phyloP scores from a whole-genome alignment of 2,113 vertebrate species.

The Crotophaga sulcirostris region DNA sequence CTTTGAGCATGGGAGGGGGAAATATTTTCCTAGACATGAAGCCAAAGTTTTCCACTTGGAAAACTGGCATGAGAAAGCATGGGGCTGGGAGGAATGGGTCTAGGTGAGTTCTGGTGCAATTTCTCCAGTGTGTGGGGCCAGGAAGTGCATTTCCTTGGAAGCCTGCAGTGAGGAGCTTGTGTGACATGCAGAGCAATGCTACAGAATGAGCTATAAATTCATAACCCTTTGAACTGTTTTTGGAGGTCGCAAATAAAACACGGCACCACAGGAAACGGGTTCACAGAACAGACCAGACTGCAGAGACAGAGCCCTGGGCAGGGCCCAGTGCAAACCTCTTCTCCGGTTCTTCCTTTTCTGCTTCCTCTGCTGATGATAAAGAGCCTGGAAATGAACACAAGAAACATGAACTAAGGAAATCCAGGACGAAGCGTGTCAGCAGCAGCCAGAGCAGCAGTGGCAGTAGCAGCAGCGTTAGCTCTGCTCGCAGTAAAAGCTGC shows the following conservation, averaged over 20 bases:
- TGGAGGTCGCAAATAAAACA: slow-evolving; percentile 41
- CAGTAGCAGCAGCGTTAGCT: neutral
- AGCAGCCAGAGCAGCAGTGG: neutral
- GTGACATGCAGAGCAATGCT: neutral
- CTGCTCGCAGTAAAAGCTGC: neutral
- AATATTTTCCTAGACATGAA: neutral
- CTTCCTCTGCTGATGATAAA: neutral
- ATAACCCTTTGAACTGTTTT: neutral
- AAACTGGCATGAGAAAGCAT: neutral
- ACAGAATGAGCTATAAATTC: neutral
- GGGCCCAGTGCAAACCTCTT: neutral
- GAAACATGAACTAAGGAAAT: neutral
- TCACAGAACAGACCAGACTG: neutral
- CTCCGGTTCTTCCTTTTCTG: slow-evolving; percentile 17
- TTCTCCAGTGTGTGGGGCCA: neutral
- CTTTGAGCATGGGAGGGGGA: neutral
- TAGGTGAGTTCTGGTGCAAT: neutral
- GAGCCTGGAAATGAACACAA: neutral
- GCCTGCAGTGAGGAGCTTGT: neutral
- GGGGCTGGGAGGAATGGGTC: neutral
- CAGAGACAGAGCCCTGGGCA: neutral
- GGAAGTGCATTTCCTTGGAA: neutral
- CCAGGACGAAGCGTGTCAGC: neutral
- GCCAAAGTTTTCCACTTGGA: neutral
- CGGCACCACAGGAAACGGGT: neutral